phyloP scores from a whole-genome alignment of 1,140 invertebrate species.

The Leptestheria dahalacensis region DNA sequence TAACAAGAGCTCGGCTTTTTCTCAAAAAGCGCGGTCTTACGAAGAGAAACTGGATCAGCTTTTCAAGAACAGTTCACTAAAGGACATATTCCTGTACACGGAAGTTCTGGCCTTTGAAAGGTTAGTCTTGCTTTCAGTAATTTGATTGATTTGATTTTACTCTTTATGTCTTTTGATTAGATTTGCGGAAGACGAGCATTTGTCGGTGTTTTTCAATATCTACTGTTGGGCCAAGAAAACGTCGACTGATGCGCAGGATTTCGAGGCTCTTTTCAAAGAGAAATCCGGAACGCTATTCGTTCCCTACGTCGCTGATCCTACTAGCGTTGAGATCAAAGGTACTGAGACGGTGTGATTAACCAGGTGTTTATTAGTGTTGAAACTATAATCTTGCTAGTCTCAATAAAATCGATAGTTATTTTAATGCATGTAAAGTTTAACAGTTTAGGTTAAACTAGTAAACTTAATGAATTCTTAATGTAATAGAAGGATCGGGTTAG shows the following conservation, averaged over 20 bases:
- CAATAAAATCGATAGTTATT: no score
- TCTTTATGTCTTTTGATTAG: neutral
- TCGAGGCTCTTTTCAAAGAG: neutral
- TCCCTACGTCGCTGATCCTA: neutral
- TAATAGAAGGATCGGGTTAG: no score
- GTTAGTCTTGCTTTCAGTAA: constrained; percentile 34
- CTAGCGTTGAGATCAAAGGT: constrained; percentile 18
- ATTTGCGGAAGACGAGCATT: neutral
- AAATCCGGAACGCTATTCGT: neutral
- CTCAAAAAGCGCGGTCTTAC: constrained; percentile 49
- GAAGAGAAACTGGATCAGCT: constrained; percentile 55
- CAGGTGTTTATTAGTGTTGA: no score
- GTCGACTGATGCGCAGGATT: neutral
- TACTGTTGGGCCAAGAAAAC: neutral
- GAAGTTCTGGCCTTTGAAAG: constrained; percentile 64
- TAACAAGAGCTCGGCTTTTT: constrained; percentile 37
- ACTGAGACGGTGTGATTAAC: no score
- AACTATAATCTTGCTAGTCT: no score
- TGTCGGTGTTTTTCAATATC: constrained; percentile 13
- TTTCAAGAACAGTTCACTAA: constrained; percentile 50
- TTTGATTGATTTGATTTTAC: no score
- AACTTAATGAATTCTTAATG: no score
- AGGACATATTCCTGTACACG: constrained; percentile 45
- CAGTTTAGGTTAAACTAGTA: no score
- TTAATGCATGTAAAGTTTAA: no score